Conservation (phyloP, 2,113 vertebrate genomes). For the Charadrius vociferus region DNA sequence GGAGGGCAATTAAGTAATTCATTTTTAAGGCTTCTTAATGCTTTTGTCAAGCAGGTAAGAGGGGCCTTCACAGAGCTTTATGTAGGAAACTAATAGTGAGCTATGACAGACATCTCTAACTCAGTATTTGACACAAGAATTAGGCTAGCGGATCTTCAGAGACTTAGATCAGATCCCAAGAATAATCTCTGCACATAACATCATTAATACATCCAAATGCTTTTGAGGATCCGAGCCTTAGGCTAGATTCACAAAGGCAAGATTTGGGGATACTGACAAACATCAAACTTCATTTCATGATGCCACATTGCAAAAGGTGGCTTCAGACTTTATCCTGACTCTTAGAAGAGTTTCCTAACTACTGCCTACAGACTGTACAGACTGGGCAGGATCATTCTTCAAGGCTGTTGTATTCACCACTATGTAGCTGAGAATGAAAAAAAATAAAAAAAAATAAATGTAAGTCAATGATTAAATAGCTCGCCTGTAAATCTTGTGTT, state of each 20-base stretch:
- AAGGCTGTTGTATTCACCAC: neutral
- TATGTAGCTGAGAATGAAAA: neutral
- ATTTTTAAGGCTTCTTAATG: neutral
- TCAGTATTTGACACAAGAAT: neutral
- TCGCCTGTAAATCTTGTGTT: neutral
- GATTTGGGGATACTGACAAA: too few species aligned
- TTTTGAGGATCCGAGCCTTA: neutral
- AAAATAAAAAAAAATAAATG: neutral
- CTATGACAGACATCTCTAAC: neutral
- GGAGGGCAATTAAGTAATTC: neutral
- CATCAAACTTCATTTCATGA: too few species aligned
- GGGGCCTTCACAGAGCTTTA: neutral
- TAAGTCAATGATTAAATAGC: neutral
- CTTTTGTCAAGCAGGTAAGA: neutral
- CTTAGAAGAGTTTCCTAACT: neutral
- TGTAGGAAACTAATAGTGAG: neutral
- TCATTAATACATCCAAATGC: neutral
- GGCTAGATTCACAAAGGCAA: too few species aligned
- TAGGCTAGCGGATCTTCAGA: neutral
- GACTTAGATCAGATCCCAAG: neutral
- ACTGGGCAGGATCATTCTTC: neutral
- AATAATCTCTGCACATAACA: neutral
- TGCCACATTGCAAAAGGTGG: too few species aligned
- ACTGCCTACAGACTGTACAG: neutral
- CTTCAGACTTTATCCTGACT: neutral